Evolutionary conservation across 2,888 invertebrate genomes (phyloP).

Genomic region (Cerastoderma edule): DNA sequence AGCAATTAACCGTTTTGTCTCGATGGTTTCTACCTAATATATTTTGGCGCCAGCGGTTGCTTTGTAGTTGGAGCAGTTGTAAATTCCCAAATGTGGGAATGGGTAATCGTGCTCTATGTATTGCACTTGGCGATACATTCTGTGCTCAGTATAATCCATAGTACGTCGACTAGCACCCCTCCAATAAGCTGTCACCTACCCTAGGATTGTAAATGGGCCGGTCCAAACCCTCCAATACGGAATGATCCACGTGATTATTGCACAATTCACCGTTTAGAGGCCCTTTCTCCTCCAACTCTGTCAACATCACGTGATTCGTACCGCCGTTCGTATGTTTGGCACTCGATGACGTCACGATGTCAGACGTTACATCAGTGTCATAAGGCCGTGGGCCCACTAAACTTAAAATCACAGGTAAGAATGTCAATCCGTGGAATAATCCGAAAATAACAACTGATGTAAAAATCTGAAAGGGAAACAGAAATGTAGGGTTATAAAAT

Average conservation of each 20-base stretch:
- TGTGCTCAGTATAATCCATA: too few relatives aligned
- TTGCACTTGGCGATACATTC: too few relatives aligned
- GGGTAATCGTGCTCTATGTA: too few relatives aligned
- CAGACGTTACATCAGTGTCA: conserved; percentile 1
- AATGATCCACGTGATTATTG: conserved; percentile 30
- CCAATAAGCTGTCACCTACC: conserved; percentile 36
- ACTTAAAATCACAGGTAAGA: conserved; percentile 90
- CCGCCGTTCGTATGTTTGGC: too few relatives aligned
- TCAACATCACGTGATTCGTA: conserved; percentile 25
- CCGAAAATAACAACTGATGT: conserved; percentile 91
- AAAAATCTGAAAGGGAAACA: conserved; percentile 86
- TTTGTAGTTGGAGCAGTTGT: too few relatives aligned
- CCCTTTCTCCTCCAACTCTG: conserved; percentile 28
- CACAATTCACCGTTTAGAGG: conserved; percentile 31
- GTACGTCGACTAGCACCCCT: conserved; percentile 13
- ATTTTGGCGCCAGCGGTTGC: too few relatives aligned
- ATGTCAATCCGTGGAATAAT: conserved; percentile 90
- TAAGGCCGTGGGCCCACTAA: conserved; percentile 87
- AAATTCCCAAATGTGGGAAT: too few relatives aligned
- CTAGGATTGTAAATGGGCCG: conserved; percentile 31
- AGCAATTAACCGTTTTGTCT: too few relatives aligned
- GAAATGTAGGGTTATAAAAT: too few relatives aligned
- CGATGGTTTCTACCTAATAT: too few relatives aligned
- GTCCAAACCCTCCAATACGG: conserved; percentile 18
- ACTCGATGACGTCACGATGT: conserved; percentile 1